phyloP scores from a whole-genome alignment of 2,888 invertebrate species.

The Ryuthela nishihirai region DNA sequence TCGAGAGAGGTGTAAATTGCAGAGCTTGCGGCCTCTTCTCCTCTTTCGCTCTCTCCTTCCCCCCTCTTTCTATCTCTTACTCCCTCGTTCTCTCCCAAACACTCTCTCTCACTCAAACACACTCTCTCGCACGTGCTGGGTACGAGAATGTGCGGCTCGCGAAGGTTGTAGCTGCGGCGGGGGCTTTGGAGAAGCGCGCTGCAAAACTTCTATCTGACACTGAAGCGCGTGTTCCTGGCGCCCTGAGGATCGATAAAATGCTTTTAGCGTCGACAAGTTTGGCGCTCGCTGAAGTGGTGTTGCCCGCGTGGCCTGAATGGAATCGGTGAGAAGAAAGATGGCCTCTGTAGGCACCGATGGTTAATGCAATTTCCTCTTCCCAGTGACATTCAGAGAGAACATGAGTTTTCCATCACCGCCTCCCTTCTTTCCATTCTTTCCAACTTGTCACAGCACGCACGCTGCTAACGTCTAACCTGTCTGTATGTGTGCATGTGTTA shows the following conservation, averaged over 20 bases:
- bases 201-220: not conserved
- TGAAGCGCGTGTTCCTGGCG: no score
- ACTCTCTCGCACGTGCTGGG: no score
- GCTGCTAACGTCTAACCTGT: no score
- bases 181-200: not conserved
- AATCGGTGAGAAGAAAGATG: conserved; percentile 1
- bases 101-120: no score
- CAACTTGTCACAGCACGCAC: no score
- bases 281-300: conserved; percentile 4
- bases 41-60: not conserved
- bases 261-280: conserved; percentile 24
- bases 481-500: no score
- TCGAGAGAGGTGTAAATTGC: not conserved
- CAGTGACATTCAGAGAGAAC: conserved; percentile 20
- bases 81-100: no score
- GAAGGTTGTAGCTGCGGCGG: no score
- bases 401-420: conserved; percentile 31
- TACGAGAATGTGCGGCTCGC: no score
- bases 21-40: not conserved
- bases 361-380: conserved; percentile 33
- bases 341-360: conserved; percentile 8
- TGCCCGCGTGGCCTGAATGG: conserved; percentile 9
- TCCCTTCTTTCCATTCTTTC: conserved; percentile 18
- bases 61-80: no score
- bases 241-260: conserved; percentile 35